Percentiles rank a stretch among this genome's conserved stretches.
These are phyloP conservation scores for Pristionchus maxplancki DNA, from an alignment of 2,888 invertebrate species.

Conservation along the genomic window DNA sequence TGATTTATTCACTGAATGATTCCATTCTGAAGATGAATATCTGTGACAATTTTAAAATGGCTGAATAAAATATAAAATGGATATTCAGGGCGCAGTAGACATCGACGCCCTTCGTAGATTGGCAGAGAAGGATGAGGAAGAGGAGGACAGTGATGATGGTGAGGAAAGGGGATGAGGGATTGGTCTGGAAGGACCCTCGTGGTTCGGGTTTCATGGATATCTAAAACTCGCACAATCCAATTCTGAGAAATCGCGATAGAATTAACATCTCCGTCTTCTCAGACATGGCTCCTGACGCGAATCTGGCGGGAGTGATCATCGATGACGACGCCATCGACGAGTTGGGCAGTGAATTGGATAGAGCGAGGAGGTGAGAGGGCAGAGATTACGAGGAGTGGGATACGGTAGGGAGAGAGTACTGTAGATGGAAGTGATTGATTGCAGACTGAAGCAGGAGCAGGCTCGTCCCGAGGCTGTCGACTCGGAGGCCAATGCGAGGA, in stretches of 20 bases:
- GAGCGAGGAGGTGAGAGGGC: constrained; percentile 59
- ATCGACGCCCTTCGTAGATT: constrained; percentile 59
- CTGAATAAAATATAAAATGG: too few species aligned
- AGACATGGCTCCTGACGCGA: constrained; percentile 51
- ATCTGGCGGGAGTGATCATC: constrained; percentile 69
- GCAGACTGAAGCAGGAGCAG: constrained; percentile 61
- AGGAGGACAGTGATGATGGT: constrained; percentile 60
- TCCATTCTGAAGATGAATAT: neutral
- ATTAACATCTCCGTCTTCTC: too few species aligned
- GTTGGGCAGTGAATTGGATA: constrained; percentile 68
- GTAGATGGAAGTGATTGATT: neutral
- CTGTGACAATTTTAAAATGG: too few species aligned
- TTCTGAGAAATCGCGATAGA: too few species aligned
- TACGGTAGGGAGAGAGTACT: neutral
- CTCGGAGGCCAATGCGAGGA: constrained; percentile 41
- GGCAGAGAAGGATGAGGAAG: constrained; percentile 53
- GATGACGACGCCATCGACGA: constrained; percentile 77
- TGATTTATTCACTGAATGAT: too few species aligned
- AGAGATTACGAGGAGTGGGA: neutral
- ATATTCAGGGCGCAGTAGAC: constrained; percentile 57
- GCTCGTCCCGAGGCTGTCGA: constrained; percentile 54
- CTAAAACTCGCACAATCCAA: too few species aligned
- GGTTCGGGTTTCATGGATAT: neutral
- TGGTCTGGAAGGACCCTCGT: neutral
- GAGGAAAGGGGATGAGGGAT: neutral